Evolutionary conservation across 23 tunicate species (phyloP).

Genomic region (Ciona savignyi): DNA sequence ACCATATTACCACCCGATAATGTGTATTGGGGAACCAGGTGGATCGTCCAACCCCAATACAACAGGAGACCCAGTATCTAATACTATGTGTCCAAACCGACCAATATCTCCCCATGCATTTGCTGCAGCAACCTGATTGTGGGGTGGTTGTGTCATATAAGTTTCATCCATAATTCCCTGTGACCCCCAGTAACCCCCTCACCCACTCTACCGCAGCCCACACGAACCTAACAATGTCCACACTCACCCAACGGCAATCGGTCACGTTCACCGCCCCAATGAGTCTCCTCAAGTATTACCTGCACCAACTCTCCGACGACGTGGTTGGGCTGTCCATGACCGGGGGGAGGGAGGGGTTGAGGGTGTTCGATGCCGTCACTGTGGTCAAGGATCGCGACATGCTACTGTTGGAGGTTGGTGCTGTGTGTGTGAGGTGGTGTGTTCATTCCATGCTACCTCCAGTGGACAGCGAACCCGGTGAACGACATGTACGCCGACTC

Average conservation of each 20-base stretch:
- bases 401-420: conserved; percentile 66
- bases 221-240: conserved; percentile 66
- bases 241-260: conserved; percentile 74
- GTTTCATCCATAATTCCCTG: too few relatives aligned
- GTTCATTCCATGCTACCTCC: too few relatives aligned
- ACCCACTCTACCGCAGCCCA: conserved; percentile 39
- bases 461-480: conserved; percentile 92
- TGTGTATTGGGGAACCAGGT: too few relatives aligned
- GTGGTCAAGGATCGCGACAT: conserved; percentile 78
- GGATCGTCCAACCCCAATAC: too few relatives aligned
- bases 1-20: too few relatives aligned
- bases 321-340: conserved; percentile 39
- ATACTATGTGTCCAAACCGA: too few relatives aligned
- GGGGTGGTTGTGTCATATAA: too few relatives aligned
- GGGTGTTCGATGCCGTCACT: conserved; percentile 64
- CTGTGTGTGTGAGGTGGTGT: not conserved
- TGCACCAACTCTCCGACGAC: conserved; percentile 83
- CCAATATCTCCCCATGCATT: too few relatives aligned
- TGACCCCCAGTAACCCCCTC: not conserved
- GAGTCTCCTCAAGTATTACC: conserved; percentile 65
- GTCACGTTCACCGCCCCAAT: conserved; percentile 88
- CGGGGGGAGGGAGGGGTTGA: conserved; percentile 46
- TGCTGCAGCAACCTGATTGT: too few relatives aligned
- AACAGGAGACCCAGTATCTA: too few relatives aligned
- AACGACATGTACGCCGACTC: conserved; percentile 97